Base-by-base conservation (phyloP, 2,888 invertebrate genomes). In the Eupithecia centaureata region DNA sequence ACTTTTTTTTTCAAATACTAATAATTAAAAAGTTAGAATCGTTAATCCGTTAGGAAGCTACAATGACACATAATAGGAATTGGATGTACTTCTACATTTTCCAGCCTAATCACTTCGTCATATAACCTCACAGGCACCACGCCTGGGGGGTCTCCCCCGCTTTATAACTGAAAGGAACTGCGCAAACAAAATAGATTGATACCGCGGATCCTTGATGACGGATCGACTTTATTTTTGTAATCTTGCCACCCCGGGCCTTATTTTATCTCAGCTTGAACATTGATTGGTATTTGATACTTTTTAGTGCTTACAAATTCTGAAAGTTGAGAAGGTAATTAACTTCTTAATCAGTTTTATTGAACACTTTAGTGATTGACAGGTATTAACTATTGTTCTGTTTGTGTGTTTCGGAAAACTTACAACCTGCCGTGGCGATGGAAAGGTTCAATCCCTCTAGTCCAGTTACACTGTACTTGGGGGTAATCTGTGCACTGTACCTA, bases 171-270 rank as follows among this genome's bases (percentile, higher is more conserved):
- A 47, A 10, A 47, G 47, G 47, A 47, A 47, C 54, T 56, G 54
- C 54, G 84, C 85, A 86, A 88, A 90, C 86, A 90, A 87, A 89
- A 90, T 88, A 89, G 87, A 91, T 91, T 89, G 88, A 89, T 88
- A 85, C 82, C 80, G 84, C 47, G 1, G 22, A 82, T 85, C 85
- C 85, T 78, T 84, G 87, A 87, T 86, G 87, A 86, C 82, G 79
- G 79, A 86, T 86, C 86, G 83, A 85, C 79, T 84, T 85, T 84
- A 82, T 85, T 86, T 85, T 85, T 79, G 2, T 57, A 57, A 57
- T 32, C 32, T 30, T 13, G 56, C 32, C 32, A 18, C 12, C 30
- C 12, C 30, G 15, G 5, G 5, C 15, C 32, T 30, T 33, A 22
- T 30, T 56, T 54, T 54, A 30, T 28, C 32, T 56, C 18, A 18